Percentiles rank a stretch among this genome's conserved stretches.
These are phyloP conservation scores for Agrypnia vestita DNA, from an alignment of 1,140 invertebrate species.

Conservation along the genomic window DNA sequence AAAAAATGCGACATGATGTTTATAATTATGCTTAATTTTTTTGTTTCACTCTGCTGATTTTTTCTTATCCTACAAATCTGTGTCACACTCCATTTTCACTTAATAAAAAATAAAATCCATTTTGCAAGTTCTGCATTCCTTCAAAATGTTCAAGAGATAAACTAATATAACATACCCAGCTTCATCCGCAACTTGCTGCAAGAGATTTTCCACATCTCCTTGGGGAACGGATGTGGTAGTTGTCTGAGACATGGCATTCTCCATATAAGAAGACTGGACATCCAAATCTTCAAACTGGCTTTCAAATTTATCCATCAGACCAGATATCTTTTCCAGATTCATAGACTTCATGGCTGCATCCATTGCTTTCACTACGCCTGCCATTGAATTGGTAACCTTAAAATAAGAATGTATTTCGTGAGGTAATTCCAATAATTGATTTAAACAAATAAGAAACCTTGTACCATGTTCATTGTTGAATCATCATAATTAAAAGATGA, in stretches of 20 bases:
- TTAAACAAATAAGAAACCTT: too few species aligned
- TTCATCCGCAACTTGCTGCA: slow-evolving; percentile 99
- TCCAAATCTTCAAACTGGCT: slow-evolving; percentile 99
- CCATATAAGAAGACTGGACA: slow-evolving; percentile 99
- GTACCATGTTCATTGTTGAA: too few species aligned
- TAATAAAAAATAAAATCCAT: too few species aligned
- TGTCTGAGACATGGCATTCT: slow-evolving; percentile 98
- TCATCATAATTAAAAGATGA: too few species aligned
- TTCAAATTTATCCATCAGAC: slow-evolving; percentile 99
- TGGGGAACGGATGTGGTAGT: slow-evolving; percentile 97
- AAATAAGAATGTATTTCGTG: slow-evolving; percentile 8
- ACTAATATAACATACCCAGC: slow-evolving; percentile 85
- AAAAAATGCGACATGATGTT: too few species aligned
- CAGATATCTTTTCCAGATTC: slow-evolving; percentile 99
- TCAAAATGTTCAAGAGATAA: too few species aligned
- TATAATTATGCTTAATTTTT: too few species aligned
- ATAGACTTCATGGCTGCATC: slow-evolving; percentile 99
- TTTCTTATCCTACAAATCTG: too few species aligned
- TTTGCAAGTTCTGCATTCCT: too few species aligned
- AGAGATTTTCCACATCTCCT: slow-evolving; percentile 94
- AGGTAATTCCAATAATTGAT: too few species aligned
- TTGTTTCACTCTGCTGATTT: too few species aligned
- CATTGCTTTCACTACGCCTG: slow-evolving; percentile 98
- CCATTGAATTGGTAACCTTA: slow-evolving; percentile 86
- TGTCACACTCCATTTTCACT: too few species aligned